Base-by-base conservation (phyloP, 2,797 vertebrate genomes). In the Urosaurus nigricauda region DNA sequence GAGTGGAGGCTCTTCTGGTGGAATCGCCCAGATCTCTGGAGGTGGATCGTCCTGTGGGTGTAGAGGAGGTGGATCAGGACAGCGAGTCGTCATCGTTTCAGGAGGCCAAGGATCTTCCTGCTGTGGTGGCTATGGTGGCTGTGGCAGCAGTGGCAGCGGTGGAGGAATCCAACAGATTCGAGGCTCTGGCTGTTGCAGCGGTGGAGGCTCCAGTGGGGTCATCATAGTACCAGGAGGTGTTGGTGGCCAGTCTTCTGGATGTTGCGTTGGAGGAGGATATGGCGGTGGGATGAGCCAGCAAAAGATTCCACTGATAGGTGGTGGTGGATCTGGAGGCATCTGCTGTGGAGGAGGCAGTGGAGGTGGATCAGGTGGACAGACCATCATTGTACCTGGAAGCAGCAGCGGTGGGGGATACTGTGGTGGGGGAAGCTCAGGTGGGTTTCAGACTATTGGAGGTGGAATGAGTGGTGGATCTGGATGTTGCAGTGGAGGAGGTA, bases 191-290 rank as follows among this genome's bases (percentile, higher is more conserved):
- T 80, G 68, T 40, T 89, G 75, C 5, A 0, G 71, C 7, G 35
- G 16, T 0, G 85, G 79, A 0, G 77, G 90, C 0, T 88, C 90
- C 2, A 0, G 79, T 0, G 68, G 70, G 9, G 47, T 17, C 43
- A 6, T 92, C 0, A 0, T 4, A 0, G 43, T 93, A 5, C 0
- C 58, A 68, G 0, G 79, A 0, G n/a, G 85, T 6, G 88, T 74
- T 0, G 0, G 13, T 0, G 17, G 83, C 73, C 88, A 24, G 0
- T 26, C 79, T 0, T n/a, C 79, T 0, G n/a, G 32, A 13, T 93
- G 92, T 83, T 83, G 60, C 0, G 0, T 0, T 0, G 0, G 32
- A 0, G 75, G 13, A 26, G 87, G 84, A 0, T 14, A 73, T 0
- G 32, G 5, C 0, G 26, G 17, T 11, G 82, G 87, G 17, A 43